A percentile compares a stretch with the other conserved stretches of the same genome.
These are phyloP conservation scores for pig (Sus scrofa) DNA, from an alignment of 2,113 vertebrate species.

Conservation along the genomic window DNA sequence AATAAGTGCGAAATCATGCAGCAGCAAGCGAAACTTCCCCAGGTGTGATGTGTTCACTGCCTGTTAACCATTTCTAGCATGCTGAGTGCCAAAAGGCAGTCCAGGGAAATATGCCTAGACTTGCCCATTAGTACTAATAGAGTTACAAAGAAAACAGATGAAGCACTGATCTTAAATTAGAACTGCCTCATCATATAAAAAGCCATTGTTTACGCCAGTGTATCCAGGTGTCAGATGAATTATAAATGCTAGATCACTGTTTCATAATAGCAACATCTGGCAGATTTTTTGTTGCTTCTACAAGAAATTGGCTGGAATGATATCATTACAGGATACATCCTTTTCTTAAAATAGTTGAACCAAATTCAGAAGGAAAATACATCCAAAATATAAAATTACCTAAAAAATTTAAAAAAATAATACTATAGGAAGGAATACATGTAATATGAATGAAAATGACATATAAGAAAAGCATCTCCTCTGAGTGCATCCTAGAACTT, in stretches of 20 bases:
- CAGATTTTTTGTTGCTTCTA: constrained; percentile 83
- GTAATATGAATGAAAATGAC: constrained; percentile 55
- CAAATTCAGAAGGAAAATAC: constrained; percentile 70
- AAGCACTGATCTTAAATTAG: constrained; percentile 92
- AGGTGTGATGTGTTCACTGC: constrained; percentile 66
- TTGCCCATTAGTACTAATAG: constrained; percentile 85
- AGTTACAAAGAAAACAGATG: constrained; percentile 89
- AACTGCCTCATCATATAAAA: constrained; percentile 94
- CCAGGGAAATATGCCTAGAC: constrained; percentile 82
- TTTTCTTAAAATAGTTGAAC: constrained; percentile 81
- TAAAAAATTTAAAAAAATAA: constrained; percentile 56
- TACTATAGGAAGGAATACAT: background rate
- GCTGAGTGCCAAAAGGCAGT: constrained; percentile 77
- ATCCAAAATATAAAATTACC: constrained; percentile 62
- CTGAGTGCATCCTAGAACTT: constrained; percentile 21
- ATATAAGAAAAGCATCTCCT: background rate
- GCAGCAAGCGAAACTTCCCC: constrained; percentile 46
- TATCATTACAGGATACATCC: constrained; percentile 83
- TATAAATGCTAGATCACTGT: constrained; percentile 87
- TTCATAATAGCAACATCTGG: constrained; percentile 90
- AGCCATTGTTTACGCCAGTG: constrained; percentile 97
- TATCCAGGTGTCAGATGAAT: constrained; percentile 95
- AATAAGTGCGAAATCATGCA: constrained; percentile 43
- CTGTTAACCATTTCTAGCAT: constrained; percentile 75
- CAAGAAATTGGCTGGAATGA: constrained; percentile 81